Base-by-base conservation (phyloP, 2,888 invertebrate genomes). In the Diaprepes abbreviatus region DNA sequence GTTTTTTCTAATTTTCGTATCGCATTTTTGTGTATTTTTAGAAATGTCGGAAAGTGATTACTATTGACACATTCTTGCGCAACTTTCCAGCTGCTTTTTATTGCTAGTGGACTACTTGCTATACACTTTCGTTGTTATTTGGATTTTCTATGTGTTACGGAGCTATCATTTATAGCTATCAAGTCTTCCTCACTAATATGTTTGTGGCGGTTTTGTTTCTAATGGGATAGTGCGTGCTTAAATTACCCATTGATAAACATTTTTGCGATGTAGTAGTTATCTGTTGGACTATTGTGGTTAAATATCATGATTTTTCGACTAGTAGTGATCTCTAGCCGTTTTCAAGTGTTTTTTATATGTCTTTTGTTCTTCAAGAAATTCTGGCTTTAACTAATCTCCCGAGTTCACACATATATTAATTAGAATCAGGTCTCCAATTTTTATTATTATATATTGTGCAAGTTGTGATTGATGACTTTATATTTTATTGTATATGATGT, bases 131-230 rank as follows among this genome's bases (percentile, higher is more conserved):
- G 7, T 40, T 48, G 12, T 28, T 21, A 9, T 28, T 35, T 12
- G 38, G 66, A 36, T 14, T 14, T 40, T 14, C 45, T 35, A 10
- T 17, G 10, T n/a, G 69, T 70, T 19, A 50, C 14, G 4, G 58
- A 24, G 0, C 69, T 65, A 24, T 70, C 69, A 40, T 70, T 65
- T 14, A 54, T 14, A 5, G 64, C 9, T 0, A 68, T 24, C n/a
- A n/a, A 40, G 24, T 35, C 38, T 5, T 54, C 5, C 5, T 16
- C 28, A 9, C n/a, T 31, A 31, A 52, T 36, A 4, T 16, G 21
- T 54, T 54, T 28, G 54, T 24, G 36, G 1, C 7, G 31, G 5
- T n/a, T 5, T 57, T 19, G 12, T 55, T 43, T 28, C 43, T 21
- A n/a, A 40, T 17, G n/a, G 19, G 40, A 6, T 40, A 6, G 24